phyloP scores from a whole-genome alignment of 2,888 invertebrate genomes.

The Spicauda simplicius region DNA sequence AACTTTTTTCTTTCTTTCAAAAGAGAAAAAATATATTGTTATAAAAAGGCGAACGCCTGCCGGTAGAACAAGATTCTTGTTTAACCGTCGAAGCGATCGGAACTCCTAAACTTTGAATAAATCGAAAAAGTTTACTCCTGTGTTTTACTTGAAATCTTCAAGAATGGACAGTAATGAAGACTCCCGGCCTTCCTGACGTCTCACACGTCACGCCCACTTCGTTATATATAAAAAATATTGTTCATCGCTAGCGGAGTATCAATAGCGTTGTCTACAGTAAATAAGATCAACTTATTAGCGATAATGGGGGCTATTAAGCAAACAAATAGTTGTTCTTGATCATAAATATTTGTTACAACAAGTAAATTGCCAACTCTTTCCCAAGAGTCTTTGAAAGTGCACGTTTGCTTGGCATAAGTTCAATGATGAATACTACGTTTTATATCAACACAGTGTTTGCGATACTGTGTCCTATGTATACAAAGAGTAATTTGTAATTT shows the following conservation, averaged over 20 bases:
- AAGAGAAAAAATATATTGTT: too few relatives aligned
- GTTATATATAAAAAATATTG: not conserved
- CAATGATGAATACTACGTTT: too few relatives aligned
- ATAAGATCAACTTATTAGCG: not conserved
- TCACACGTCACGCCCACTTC: too few relatives aligned
- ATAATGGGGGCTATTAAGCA: conserved; percentile 13
- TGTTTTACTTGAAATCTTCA: too few relatives aligned
- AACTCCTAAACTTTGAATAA: too few relatives aligned
- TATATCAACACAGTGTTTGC: not conserved
- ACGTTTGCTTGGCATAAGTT: conserved; percentile 33
- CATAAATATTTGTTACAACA: conserved; percentile 26
- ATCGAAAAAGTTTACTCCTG: too few relatives aligned
- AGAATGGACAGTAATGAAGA: too few relatives aligned
- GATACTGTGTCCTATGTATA: not conserved
- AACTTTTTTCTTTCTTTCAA: too few relatives aligned
- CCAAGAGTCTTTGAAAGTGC: conserved; percentile 23
- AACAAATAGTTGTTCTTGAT: conserved; percentile 18
- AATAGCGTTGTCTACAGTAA: not conserved
- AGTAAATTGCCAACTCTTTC: conserved; percentile 36
- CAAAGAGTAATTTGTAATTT: not conserved
- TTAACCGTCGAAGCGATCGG: too few relatives aligned
- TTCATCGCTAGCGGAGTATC: not conserved
- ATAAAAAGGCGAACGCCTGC: too few relatives aligned
- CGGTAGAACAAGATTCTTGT: too few relatives aligned
- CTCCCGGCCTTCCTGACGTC: too few relatives aligned